Evolutionary conservation across 2,888 invertebrate species (phyloP), one percentile per base, ranked within the genome.

Genomic region (Amorpha juglandis): DNA sequence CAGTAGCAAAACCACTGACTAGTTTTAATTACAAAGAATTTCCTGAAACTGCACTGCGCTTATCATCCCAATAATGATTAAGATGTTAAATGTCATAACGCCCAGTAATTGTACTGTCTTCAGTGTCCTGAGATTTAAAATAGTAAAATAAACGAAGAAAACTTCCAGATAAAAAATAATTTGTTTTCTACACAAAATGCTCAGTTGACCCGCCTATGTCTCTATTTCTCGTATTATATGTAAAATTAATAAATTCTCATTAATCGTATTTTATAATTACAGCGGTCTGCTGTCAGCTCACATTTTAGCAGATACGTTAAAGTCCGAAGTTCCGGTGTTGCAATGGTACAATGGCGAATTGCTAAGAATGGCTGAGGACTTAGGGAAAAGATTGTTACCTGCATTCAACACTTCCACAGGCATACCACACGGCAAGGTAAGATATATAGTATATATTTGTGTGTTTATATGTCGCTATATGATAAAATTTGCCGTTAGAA

Each of bases 341-440:
- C 93, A 94, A 52, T 98, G 98, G 98, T 98, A 98, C 84, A 95
- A 96, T 77, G 97, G 97, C 11, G 98, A 99, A 89, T 92, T 99
- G 69, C 93, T 99, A 27, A 94, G 94, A 58, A 96, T 98, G 96
- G 99, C 99, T 0, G 96, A 97, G 83, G 98, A 99, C 85, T 94
- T 99, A 65, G 99, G 98, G 4, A 97, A 96, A 82, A 94, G 99
- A 71, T 94, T 99, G 66, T 89, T 99, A 69, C 99, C 99, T n/a
- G 99, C 99, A 4, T 99, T 99, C 88, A 99, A 99, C 87, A 99
- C 99, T 0, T 96, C 98, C 4, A 99, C 99, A 0, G 99, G 99
- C 58, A 97, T 99, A 82, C 99, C 99, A 11, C 98, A 98, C 89
- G 97, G 99, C n/a, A 95, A 97, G 88, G 98, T 99, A 81, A 90